Percentiles rank a stretch among this genome's conserved stretches.
These are phyloP conservation scores for Carassius auratus DNA, from an alignment of 2,113 vertebrate species.

Conservation along the genomic window DNA sequence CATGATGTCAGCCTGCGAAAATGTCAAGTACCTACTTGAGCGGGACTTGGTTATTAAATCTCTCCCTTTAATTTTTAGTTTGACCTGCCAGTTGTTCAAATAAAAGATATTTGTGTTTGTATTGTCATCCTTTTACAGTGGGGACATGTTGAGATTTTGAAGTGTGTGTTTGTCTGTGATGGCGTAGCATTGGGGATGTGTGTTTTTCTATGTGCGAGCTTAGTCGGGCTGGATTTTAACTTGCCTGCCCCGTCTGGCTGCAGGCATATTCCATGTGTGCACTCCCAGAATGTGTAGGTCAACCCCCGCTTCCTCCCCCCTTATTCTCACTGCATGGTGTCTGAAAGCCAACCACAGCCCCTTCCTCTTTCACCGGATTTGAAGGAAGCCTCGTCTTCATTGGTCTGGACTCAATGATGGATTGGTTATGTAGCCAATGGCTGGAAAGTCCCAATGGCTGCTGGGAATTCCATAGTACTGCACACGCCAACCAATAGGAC, in stretches of 20 bases:
- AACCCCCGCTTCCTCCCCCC: slow-evolving; percentile 66
- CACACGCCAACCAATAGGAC: slow-evolving; percentile 65
- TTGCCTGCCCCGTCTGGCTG: slow-evolving; percentile 57
- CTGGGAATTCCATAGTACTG: slow-evolving; percentile 59
- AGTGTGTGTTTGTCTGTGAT: background rate
- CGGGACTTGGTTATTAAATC: slow-evolving; percentile 12
- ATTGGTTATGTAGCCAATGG: slow-evolving; percentile 60
- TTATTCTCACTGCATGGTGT: slow-evolving; percentile 62
- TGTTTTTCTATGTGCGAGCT: slow-evolving; percentile 30
- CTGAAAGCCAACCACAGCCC: slow-evolving; percentile 75
- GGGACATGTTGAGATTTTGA: background rate
- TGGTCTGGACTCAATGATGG: slow-evolving; percentile 59
- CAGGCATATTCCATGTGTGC: slow-evolving; percentile 61
- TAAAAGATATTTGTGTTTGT: background rate
- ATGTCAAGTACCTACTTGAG: slow-evolving; percentile 26
- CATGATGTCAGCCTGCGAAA: slow-evolving; percentile 27
- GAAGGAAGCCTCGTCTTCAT: slow-evolving; percentile 53
- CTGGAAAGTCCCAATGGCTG: slow-evolving; percentile 48
- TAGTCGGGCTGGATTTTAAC: slow-evolving; percentile 59
- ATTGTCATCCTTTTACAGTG: background rate
- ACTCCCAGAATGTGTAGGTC: slow-evolving; percentile 78
- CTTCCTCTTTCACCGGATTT: slow-evolving; percentile 75
- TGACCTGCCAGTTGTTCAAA: background rate
- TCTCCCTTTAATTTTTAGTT: background rate
- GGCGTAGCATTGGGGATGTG: background rate